These are phyloP conservation scores for Amphimedon queenslandica DNA, from an alignment of 37 sponge, comb jelly and placozoan species.

Conservation along the genomic window DNA sequence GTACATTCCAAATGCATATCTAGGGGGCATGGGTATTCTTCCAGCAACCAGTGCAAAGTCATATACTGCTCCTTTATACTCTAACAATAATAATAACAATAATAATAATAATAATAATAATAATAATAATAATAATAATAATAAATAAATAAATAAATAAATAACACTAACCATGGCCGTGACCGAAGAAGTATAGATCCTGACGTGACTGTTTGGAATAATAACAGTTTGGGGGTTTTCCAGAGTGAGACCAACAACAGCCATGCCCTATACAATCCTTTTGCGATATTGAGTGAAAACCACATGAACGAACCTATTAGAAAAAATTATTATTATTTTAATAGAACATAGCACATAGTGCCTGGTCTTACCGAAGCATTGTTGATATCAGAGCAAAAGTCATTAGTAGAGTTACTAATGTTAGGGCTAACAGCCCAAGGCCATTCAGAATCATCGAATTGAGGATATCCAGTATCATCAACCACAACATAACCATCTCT, in stretches of 20 bases:
- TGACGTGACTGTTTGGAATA: slow-evolving; percentile 24
- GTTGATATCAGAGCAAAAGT: slow-evolving; percentile 14
- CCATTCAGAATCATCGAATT: slow-evolving; percentile 52
- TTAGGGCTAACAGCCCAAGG: slow-evolving; percentile 66
- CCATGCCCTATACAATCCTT: slow-evolving; percentile 67
- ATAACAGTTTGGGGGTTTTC: slow-evolving; percentile 35
- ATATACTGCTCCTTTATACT: slow-evolving; percentile 57
- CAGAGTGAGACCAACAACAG: slow-evolving; percentile 40
- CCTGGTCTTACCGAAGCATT: slow-evolving; percentile 19
- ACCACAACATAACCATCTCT: slow-evolving; percentile 61
- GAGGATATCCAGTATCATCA: slow-evolving; percentile 62
- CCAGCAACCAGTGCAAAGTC: slow-evolving; percentile 70
- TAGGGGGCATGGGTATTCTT: slow-evolving; percentile 56
- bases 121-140: no score
- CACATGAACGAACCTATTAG: no score
- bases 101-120: neutral
- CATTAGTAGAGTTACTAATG: slow-evolving; percentile 9
- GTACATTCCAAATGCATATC: slow-evolving; percentile 75
- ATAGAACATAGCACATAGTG: no score
- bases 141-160: no score
- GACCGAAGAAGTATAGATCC: slow-evolving; percentile 77
- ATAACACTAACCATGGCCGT: slow-evolving; percentile 46
- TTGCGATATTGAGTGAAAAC: slow-evolving; percentile 23
- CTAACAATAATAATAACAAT: neutral
- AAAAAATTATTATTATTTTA: no score